Conservation (phyloP, 2,797 vertebrate species). For the Hylomyscus alleni region DNA sequence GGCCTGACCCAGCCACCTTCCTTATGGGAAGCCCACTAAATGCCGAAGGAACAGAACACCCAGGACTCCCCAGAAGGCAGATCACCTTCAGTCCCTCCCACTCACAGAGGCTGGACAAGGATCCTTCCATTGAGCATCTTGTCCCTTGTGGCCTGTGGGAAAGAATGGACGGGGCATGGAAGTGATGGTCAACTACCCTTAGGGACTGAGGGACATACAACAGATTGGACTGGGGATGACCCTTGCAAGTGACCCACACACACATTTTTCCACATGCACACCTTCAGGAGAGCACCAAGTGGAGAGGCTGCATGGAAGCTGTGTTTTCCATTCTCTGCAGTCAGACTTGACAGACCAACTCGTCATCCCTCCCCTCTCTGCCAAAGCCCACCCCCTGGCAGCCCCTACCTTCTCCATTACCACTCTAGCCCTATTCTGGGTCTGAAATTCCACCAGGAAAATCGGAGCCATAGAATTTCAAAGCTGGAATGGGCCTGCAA, state of each 20-base stretch:
- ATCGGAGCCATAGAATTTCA: slow-evolving; percentile 70
- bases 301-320: neutral
- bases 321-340: neutral
- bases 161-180: neutral
- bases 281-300: neutral
- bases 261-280: neutral
- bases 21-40: neutral
- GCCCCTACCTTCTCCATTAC: neutral
- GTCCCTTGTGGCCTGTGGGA: slow-evolving; percentile 24
- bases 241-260: slow-evolving; percentile 13
- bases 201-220: neutral
- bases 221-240: neutral
- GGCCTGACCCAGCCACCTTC: neutral
- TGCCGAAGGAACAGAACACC: neutral
- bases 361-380: neutral
- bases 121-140: neutral
- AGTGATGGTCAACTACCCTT: neutral
- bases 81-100: neutral
- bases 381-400: neutral
- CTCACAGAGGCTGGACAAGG: neutral
- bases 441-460: slow-evolving; percentile 65
- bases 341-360: neutral
- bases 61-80: neutral
- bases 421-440: neutral
- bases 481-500: slow-evolving; percentile 66